phyloP scores from a whole-genome alignment of 2,797 vertebrate species.

The Labeo calbasu region DNA sequence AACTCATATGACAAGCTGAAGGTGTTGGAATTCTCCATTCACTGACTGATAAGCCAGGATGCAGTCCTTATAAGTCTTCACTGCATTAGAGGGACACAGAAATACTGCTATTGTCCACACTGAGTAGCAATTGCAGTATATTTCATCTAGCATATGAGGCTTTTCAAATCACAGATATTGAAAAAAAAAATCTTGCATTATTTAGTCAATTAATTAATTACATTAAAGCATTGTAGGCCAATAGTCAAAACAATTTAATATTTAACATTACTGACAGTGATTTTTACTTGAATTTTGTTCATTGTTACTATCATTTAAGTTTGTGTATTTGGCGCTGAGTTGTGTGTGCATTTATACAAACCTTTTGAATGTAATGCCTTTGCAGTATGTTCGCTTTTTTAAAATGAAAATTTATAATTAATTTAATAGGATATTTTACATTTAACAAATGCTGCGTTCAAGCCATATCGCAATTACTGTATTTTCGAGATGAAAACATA shows the following conservation, averaged over 20 bases:
- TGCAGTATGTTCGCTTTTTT: background rate
- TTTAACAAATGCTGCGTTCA: too few species aligned
- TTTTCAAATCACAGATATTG: background rate
- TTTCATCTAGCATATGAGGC: background rate
- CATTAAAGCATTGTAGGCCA: background rate
- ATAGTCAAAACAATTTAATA: background rate
- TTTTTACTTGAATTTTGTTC: background rate
- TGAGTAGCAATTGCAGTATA: background rate
- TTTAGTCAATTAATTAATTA: background rate
- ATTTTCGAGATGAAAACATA: too few species aligned
- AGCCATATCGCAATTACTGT: too few species aligned
- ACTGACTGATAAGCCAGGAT: slow-evolving; percentile 20
- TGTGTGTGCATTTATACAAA: background rate
- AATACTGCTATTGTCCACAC: background rate
- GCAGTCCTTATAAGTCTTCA: slow-evolving; percentile 43
- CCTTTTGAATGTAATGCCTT: background rate
- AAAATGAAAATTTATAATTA: too few species aligned
- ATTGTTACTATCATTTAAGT: background rate
- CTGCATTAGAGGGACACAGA: too few species aligned
- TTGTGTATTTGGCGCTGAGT: too few species aligned
- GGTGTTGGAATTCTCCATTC: slow-evolving; percentile 56
- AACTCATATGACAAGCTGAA: slow-evolving; percentile 14
- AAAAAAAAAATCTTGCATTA: background rate
- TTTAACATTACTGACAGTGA: background rate
- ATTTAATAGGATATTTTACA: too few species aligned